phyloP scores from a whole-genome alignment of 2,113 vertebrate genomes.

The Salvelinus namaycush region DNA sequence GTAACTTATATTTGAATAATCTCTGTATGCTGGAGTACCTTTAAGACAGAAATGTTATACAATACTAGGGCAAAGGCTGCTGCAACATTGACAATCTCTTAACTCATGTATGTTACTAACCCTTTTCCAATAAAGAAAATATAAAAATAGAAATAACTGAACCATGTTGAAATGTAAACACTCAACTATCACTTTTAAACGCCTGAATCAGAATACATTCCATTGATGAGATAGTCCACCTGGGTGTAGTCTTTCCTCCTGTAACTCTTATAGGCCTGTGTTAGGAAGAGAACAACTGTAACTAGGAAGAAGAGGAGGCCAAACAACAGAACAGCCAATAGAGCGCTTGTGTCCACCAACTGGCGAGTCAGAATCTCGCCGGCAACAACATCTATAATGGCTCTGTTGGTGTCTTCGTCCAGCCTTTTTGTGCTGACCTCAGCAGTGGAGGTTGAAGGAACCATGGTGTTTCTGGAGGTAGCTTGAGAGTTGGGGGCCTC shows the following conservation, averaged over 20 bases:
- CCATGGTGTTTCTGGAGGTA: neutral
- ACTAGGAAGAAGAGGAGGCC: constrained; percentile 83
- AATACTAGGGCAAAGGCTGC: neutral
- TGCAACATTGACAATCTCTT: neutral
- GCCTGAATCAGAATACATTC: constrained; percentile 92
- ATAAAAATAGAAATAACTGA: neutral
- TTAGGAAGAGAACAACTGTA: constrained; percentile 76
- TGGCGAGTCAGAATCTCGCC: constrained; percentile 61
- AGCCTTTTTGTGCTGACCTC: neutral
- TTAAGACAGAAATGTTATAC: neutral
- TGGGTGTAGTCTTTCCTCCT: constrained; percentile 91
- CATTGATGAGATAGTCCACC: constrained; percentile 96
- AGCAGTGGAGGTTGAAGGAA: neutral
- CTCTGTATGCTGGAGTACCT: neutral
- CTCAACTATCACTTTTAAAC: constrained; percentile 69
- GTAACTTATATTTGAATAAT: neutral
- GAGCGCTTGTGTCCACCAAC: constrained; percentile 73
- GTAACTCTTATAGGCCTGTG: constrained; percentile 90
- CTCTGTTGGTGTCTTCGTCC: constrained; percentile 5
- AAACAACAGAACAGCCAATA: constrained; percentile 84
- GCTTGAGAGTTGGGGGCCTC: neutral
- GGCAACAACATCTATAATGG: constrained; percentile 56
- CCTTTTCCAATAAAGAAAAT: neutral
- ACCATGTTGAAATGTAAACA: constrained; percentile 14
- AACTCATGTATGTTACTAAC: neutral